phyloP scores from a whole-genome alignment of 2,113 vertebrate species.

The Melanerpes aurifrons region DNA sequence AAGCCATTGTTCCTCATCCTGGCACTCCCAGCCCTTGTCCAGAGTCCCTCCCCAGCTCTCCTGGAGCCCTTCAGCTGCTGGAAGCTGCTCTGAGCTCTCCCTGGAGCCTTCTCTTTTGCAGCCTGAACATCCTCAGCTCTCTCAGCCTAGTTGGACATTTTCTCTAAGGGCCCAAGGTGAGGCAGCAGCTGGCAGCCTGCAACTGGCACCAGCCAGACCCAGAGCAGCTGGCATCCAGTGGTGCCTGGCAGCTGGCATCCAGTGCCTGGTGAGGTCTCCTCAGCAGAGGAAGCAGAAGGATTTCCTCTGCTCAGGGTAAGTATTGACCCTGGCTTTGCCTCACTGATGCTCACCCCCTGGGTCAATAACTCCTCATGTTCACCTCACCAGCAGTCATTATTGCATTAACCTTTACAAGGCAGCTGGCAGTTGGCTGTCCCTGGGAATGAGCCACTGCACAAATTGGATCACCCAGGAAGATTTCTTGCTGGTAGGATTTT shows the following conservation, averaged over 20 bases:
- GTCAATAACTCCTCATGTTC: slow-evolving; percentile 68
- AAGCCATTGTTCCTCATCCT: too few species aligned
- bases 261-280: neutral
- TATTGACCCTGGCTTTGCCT: slow-evolving; percentile 63
- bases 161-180: neutral
- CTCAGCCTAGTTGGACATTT: neutral
- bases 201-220: neutral
- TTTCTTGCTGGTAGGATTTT: neutral
- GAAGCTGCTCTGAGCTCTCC: too few species aligned
- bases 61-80: too few species aligned
- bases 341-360: slow-evolving; percentile 59
- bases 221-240: neutral
- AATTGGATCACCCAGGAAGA: slow-evolving; percentile 47
- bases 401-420: slow-evolving; percentile 65
- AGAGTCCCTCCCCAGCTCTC: too few species aligned
- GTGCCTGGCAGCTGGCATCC: too few species aligned
- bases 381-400: slow-evolving; percentile 62
- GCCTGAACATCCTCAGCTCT: too few species aligned
- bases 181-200: neutral
- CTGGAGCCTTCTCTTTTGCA: too few species aligned
- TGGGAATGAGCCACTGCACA: slow-evolving; percentile 28
- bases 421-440: slow-evolving; percentile 25
- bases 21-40: too few species aligned
- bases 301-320: slow-evolving; percentile 21
- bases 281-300: neutral